Percentiles rank a stretch among this genome's conserved stretches.
Evolutionary conservation across 2,797 vertebrate genomes (phyloP).

Genomic region (Sylvilagus floridanus): DNA sequence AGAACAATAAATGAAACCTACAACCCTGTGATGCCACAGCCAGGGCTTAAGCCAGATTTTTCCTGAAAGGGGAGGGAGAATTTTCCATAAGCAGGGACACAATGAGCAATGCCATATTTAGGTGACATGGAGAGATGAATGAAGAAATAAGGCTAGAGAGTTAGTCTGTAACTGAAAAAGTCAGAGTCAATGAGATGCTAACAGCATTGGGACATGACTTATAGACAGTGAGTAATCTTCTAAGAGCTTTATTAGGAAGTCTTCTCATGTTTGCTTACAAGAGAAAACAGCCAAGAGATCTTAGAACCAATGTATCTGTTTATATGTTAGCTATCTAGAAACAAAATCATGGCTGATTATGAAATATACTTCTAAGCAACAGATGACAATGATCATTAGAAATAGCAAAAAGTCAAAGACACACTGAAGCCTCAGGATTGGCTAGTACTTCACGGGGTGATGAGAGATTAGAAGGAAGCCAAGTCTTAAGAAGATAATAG

Average conservation of each 20-base stretch:
- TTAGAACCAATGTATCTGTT: constrained; percentile 42
- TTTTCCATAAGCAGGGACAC: background rate
- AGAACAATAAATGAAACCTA: constrained; percentile 24
- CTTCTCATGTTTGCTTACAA: constrained; percentile 14
- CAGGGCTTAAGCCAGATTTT: background rate
- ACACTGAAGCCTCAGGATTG: constrained; percentile 4
- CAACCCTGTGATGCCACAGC: background rate
- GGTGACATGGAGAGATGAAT: background rate
- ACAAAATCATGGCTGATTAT: background rate
- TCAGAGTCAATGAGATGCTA: constrained; percentile 44
- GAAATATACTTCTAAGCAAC: constrained; percentile 59
- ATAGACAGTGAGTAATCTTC: background rate
- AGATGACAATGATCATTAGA: constrained; percentile 4
- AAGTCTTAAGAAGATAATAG: constrained; percentile 38
- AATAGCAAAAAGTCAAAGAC: constrained; percentile 13
- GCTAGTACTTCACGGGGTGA: background rate
- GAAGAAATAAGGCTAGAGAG: constrained; percentile 50
- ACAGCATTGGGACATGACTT: constrained; percentile 6
- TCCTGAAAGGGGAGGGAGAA: background rate
- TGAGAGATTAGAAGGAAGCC: constrained; percentile 24
- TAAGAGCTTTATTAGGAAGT: constrained; percentile 21
- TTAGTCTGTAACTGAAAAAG: background rate
- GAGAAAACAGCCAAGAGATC: background rate
- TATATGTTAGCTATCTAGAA: background rate
- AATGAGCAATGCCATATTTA: constrained; percentile 47